These are phyloP conservation scores for Sphaeridia pumilis DNA, from an alignment of 2,888 invertebrate genomes.

Conservation along the genomic window DNA sequence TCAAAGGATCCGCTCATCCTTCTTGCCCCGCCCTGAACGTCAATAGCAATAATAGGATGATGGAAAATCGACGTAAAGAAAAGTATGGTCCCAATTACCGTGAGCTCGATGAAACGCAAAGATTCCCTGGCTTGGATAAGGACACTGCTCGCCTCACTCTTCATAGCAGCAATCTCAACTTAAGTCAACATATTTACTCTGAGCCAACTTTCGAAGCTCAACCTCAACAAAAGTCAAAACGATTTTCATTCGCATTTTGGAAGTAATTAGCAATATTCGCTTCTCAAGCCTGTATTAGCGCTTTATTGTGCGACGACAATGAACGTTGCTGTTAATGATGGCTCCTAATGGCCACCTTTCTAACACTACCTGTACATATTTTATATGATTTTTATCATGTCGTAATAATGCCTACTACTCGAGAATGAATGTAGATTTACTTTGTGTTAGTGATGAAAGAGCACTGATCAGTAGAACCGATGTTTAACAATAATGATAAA, in stretches of 20 bases:
- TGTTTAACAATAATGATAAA: too few relatives aligned
- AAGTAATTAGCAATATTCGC: conserved; percentile 23
- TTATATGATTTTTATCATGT: too few relatives aligned
- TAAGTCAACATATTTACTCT: conserved; percentile 35
- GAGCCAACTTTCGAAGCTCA: conserved; percentile 33
- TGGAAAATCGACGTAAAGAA: background rate
- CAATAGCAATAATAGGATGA: background rate
- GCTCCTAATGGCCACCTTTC: too few relatives aligned
- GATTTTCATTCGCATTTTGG: conserved; percentile 36
- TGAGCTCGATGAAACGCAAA: conserved; percentile 46
- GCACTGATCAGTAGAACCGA: too few relatives aligned
- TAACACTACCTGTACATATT: too few relatives aligned
- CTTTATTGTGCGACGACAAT: too few relatives aligned
- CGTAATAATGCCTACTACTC: too few relatives aligned
- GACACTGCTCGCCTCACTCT: conserved; percentile 41
- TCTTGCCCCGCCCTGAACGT: background rate
- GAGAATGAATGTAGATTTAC: too few relatives aligned
- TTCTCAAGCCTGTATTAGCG: too few relatives aligned
- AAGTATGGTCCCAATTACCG: conserved; percentile 39
- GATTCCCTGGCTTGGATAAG: conserved; percentile 47
- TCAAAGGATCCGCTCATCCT: conserved; percentile 5
- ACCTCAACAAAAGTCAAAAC: conserved; percentile 23
- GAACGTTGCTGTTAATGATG: too few relatives aligned
- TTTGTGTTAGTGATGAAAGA: too few relatives aligned
- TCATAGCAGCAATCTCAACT: conserved; percentile 34